Evolutionary conservation across 2,113 vertebrate species (phyloP).

Genomic region (Trichomycterus rosablanca): DNA sequence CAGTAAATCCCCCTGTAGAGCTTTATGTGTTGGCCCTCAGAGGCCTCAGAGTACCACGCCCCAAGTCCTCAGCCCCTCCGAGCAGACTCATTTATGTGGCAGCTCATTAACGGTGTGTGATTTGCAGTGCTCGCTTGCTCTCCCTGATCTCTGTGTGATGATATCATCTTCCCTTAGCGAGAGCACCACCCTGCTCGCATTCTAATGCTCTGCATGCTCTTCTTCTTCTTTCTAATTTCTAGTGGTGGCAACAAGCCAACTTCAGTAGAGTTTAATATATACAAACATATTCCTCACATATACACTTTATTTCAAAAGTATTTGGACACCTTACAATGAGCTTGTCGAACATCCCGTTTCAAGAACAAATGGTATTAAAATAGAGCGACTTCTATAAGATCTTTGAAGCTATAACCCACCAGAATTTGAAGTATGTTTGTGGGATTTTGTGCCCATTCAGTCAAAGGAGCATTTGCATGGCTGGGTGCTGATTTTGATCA

Average conservation of each 20-base stretch:
- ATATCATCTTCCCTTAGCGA: slow-evolving; percentile 61
- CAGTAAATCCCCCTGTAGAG: slow-evolving; percentile 55
- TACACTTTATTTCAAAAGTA: no score
- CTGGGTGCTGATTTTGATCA: no score
- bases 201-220: background rate
- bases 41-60: background rate
- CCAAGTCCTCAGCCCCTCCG: slow-evolving; percentile 5
- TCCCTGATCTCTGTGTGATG: slow-evolving; percentile 64
- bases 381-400: no score
- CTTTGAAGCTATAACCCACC: no score
- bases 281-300: background rate
- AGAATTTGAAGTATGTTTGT: no score
- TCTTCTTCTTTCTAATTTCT: background rate
- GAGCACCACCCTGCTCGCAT: slow-evolving; percentile 28
- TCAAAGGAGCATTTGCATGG: no score
- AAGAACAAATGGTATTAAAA: no score
- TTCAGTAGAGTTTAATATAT: background rate
- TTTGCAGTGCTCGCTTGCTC: slow-evolving; percentile 69
- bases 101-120: slow-evolving; percentile 67
- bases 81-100: slow-evolving; percentile 68
- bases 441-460: no score
- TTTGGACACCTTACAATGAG: no score
- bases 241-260: background rate
- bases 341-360: no score
- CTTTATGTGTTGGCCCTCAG: slow-evolving; percentile 31